Conservation (phyloP, 2,113 vertebrate genomes). For the Gavialis gangeticus region DNA sequence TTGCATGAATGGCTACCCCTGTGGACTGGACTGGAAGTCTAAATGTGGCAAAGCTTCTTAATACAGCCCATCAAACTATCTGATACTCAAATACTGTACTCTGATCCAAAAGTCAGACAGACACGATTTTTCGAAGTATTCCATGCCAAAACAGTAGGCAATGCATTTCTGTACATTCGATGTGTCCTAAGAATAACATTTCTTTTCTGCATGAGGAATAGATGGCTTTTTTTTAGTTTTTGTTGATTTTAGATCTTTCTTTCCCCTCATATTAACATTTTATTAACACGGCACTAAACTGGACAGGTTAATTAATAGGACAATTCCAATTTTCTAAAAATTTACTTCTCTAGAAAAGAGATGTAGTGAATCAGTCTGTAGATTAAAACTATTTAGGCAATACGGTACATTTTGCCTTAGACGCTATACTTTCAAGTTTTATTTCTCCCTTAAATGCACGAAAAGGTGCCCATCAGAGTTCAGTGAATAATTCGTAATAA, state of each 20-base stretch:
- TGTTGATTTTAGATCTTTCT: background rate
- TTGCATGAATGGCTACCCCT: background rate
- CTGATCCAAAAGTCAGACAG: background rate
- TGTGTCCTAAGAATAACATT: background rate
- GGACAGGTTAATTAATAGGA: background rate
- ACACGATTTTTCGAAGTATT: background rate
- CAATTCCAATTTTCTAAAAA: background rate
- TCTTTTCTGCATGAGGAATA: background rate
- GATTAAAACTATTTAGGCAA: slow-evolving; percentile 39
- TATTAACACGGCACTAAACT: background rate
- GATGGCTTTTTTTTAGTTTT: background rate
- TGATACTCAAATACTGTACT: background rate
- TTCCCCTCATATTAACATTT: background rate
- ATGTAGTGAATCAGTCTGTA: slow-evolving; percentile 27
- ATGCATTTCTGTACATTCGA: background rate
- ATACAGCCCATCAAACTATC: background rate
- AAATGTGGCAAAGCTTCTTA: too few species aligned
- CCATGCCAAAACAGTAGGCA: background rate
- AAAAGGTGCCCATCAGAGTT: slow-evolving; percentile 67
- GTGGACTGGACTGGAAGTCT: too few species aligned
- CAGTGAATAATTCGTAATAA: slow-evolving; percentile 59
- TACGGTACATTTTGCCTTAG: background rate
- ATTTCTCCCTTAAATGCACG: slow-evolving; percentile 55
- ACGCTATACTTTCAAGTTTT: background rate
- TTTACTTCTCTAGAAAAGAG: background rate